phyloP scores from a whole-genome alignment of 1,140 invertebrate species.

The Manduca sexta region DNA sequence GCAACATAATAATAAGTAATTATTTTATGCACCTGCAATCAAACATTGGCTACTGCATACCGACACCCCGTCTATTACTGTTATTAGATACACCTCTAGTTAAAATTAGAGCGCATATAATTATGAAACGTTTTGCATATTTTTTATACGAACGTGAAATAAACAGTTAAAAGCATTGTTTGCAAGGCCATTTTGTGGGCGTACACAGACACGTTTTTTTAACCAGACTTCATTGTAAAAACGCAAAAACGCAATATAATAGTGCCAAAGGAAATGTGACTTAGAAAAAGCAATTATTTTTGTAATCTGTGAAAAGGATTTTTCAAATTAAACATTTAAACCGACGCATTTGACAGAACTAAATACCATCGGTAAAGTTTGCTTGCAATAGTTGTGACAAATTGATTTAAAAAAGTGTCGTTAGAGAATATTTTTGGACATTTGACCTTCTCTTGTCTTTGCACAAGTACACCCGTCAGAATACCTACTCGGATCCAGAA shows the following conservation, averaged over 20 bases:
- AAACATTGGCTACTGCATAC: no score
- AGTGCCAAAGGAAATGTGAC: no score
- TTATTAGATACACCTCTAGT: no score
- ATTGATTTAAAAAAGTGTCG: conserved; percentile 27
- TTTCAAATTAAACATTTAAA: background rate
- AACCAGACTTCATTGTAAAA: background rate
- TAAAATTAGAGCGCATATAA: background rate
- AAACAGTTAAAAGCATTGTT: conserved; percentile 17
- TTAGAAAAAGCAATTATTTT: background rate
- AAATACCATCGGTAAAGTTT: conserved; percentile 14
- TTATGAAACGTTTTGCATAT: background rate
- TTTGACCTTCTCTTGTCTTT: conserved; percentile 28
- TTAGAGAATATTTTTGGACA: conserved; percentile 23
- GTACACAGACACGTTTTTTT: background rate
- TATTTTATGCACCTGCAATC: no score
- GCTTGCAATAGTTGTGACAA: conserved; percentile 18
- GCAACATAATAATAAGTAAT: no score
- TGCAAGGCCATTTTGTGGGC: conserved; percentile 16
- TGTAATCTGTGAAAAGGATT: background rate
- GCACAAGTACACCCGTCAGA: conserved; percentile 15
- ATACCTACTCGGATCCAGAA: no score
- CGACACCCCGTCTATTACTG: no score
- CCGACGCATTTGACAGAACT: background rate
- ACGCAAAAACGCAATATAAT: background rate
- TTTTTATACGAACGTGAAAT: conserved; percentile 9